phyloP scores from a whole-genome alignment of 2,113 vertebrate genomes.

The Otus sunia region DNA sequence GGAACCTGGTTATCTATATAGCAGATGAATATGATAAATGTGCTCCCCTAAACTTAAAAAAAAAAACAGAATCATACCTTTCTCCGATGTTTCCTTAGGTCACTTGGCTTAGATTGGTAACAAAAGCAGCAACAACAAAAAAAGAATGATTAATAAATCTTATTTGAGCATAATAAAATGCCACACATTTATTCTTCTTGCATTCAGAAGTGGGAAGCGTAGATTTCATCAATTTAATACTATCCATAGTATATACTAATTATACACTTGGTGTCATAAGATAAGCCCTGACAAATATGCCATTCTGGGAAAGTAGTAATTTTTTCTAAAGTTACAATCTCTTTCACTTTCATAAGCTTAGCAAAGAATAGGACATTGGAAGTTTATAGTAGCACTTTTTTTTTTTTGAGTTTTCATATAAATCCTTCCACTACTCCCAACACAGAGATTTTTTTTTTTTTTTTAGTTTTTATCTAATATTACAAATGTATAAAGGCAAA shows the following conservation, averaged over 20 bases:
- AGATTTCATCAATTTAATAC: background rate
- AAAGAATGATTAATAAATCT: slow-evolving; percentile 43
- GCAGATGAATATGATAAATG: background rate
- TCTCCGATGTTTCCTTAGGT: slow-evolving; percentile 96
- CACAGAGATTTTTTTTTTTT: background rate
- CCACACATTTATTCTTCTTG: background rate
- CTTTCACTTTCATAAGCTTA: background rate
- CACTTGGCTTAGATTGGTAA: slow-evolving; percentile 85
- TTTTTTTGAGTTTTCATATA: background rate
- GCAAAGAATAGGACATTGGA: background rate
- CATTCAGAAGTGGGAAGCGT: background rate
- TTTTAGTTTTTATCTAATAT: background rate
- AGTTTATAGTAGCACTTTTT: background rate
- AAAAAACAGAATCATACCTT: slow-evolving; percentile 86
- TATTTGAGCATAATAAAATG: background rate
- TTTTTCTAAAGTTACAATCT: background rate
- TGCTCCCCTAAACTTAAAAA: background rate
- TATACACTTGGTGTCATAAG: background rate
- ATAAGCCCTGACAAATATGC: background rate
- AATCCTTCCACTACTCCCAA: background rate
- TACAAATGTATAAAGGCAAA: background rate
- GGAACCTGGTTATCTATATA: background rate
- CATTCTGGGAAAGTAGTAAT: background rate
- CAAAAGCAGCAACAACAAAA: slow-evolving; percentile 42
- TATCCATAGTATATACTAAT: background rate